Percentiles rank a stretch among this genome's conserved stretches.
Evolutionary conservation across 2,888 invertebrate species (phyloP).

Genomic region (Melanophora roralis): DNA sequence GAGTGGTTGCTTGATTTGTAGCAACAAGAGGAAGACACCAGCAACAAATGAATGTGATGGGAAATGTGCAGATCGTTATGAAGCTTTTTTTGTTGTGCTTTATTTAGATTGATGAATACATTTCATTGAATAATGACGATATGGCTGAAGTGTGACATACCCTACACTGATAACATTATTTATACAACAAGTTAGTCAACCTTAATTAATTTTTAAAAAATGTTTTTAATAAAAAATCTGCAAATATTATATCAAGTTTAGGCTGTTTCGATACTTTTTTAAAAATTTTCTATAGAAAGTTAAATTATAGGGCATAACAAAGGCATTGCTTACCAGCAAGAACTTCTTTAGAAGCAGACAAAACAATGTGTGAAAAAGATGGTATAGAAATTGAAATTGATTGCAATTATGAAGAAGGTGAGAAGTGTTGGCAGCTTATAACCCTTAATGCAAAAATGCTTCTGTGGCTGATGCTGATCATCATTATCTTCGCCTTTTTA

Average conservation of each 20-base stretch:
- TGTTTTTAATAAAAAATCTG: background rate
- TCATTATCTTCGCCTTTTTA: constrained; percentile 32
- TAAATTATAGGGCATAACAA: background rate
- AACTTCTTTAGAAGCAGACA: background rate
- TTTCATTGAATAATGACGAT: constrained; percentile 28
- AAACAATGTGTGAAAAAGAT: background rate
- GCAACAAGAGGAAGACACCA: constrained; percentile 34
- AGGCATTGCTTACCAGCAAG: no score
- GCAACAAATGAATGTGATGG: constrained; percentile 51
- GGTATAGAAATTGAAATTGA: constrained; percentile 60
- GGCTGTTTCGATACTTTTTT: no score
- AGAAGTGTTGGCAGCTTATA: constrained; percentile 62
- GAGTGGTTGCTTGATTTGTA: constrained; percentile 31
- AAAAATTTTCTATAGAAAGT: no score
- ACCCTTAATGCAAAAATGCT: constrained; percentile 44
- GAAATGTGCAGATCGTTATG: constrained; percentile 56
- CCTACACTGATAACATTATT: background rate
- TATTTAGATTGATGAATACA: constrained; percentile 42
- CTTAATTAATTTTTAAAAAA: no score
- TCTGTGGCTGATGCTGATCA: constrained; percentile 39
- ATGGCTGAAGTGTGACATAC: background rate
- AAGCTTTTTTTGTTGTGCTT: constrained; percentile 10
- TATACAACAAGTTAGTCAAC: no score
- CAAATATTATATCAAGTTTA: background rate
- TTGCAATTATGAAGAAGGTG: constrained; percentile 63